phyloP scores from a whole-genome alignment of 2,113 vertebrate species.

The Pheucticus melanocephalus region DNA sequence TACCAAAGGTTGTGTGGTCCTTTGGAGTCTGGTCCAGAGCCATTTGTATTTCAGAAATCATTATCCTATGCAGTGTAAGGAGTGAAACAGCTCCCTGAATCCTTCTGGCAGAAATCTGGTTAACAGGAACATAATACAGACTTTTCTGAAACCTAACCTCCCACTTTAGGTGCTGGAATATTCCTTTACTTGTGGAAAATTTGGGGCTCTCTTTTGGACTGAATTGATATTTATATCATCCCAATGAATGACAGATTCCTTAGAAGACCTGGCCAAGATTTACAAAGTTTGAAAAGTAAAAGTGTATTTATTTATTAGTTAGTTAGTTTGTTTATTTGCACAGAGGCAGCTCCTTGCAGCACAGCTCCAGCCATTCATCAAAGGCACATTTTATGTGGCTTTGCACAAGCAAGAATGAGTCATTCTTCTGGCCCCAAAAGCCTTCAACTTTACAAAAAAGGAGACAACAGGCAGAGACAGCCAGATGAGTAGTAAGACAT shows the following conservation, averaged over 20 bases:
- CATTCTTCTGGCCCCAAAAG: neutral
- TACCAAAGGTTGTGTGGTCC: neutral
- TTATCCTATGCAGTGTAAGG: neutral
- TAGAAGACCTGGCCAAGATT: neutral
- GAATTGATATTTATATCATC: neutral
- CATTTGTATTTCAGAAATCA: neutral
- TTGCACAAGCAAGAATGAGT: neutral
- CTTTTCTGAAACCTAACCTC: neutral
- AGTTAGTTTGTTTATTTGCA: neutral
- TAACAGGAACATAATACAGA: neutral
- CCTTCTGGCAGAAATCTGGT: neutral
- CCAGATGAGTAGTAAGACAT: neutral
- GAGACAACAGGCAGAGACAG: neutral
- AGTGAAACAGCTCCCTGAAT: neutral
- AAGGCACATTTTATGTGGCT: neutral
- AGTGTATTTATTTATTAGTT: too few species aligned
- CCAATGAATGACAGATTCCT: accelerated
- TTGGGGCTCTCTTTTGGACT: neutral
- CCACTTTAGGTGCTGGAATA: neutral
- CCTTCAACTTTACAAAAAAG: neutral
- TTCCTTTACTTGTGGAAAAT: neutral
- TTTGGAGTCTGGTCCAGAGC: neutral
- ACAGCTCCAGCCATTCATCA: neutral
- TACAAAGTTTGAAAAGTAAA: neutral
- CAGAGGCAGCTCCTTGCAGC: neutral